These are phyloP conservation scores for Eulemur rubriventer DNA, from an alignment of 2,797 vertebrate genomes.

Conservation along the genomic window DNA sequence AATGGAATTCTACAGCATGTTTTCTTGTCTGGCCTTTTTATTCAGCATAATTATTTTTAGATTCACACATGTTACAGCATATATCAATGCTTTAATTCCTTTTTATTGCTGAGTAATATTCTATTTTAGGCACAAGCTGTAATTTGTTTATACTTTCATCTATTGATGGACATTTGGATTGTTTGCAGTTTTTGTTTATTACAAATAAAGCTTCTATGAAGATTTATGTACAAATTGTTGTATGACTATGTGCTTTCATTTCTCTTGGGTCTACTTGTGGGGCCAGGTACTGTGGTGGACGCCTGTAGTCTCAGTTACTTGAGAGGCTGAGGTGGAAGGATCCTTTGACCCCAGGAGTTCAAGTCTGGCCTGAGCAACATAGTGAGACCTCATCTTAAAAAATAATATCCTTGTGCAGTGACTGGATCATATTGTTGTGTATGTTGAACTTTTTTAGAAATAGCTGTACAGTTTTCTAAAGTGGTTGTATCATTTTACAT, in stretches of 20 bases:
- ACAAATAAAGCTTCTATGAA: not conserved
- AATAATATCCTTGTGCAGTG: not conserved
- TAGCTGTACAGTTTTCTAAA: not conserved
- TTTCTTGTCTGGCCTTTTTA: not conserved
- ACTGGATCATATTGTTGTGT: not conserved
- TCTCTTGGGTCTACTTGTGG: not conserved
- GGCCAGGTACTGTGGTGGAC: not conserved
- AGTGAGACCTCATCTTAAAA: not conserved
- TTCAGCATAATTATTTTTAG: not conserved
- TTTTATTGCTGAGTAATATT: not conserved
- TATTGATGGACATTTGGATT: not conserved
- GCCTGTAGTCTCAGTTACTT: not conserved
- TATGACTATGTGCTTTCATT: not conserved
- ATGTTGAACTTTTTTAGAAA: not conserved
- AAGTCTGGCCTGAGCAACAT: not conserved
- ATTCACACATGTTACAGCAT: not conserved
- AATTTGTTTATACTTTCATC: not conserved
- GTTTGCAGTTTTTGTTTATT: too few species aligned
- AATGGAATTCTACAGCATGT: not conserved
- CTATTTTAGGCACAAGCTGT: not conserved
- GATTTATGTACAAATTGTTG: not conserved
- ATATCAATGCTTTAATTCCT: not conserved
- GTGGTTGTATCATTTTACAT: not conserved
- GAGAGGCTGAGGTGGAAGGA: not conserved
- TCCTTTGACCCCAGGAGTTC: not conserved